Evolutionary conservation across 2,113 vertebrate species (phyloP), one percentile per base, ranked within the genome.

Genomic region (Urocynchramus pylzowi): DNA sequence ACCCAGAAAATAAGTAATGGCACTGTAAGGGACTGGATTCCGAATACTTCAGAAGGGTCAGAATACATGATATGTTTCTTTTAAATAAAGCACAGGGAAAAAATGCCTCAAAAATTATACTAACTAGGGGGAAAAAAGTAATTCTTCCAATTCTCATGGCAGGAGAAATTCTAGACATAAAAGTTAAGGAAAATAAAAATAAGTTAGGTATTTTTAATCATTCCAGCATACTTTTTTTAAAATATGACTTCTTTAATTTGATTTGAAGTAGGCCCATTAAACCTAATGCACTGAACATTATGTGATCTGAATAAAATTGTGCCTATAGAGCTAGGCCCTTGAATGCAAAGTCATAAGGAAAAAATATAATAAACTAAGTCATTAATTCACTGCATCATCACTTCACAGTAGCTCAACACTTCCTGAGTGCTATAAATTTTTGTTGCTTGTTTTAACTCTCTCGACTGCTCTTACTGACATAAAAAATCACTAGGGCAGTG

Each of bases 181-280:
- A 81, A 84, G 26, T 39, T 84, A 75, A 90, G 42, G 24, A 90
- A 82, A 89, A 75, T 44, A 79, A 91, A 95, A 76, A 39, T 59
- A 64, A 79, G 22, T 54, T 82, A 60, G 33, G 1, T 24, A 28
- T 74, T 92, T 74, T 91, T 73, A 83, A 80, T 77, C 27, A 56
- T 45, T 70, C 33, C 30, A 47, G 13, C 13, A 59, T 59, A 79
- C 6, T 30, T 64, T 71, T 87, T 74, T 75, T 26, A 11, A 33
- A 91, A 93, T 87, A 75, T 42, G 4, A 65, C 37, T 86, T 77
- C 45, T 93, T 92, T 79, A 75, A 94, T 65, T 65, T 77, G 23
- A 30, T 95, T 86, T 95, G 56, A 95, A 88, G 45, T 47, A 83
- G 57, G 21, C 5, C 80, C 10, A 73, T 92, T 94, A 96, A 95